Percentiles rank a stretch among this genome's conserved stretches.
Conservation (phyloP, 2,113 vertebrate species). For the Plecotus auritus region DNA sequence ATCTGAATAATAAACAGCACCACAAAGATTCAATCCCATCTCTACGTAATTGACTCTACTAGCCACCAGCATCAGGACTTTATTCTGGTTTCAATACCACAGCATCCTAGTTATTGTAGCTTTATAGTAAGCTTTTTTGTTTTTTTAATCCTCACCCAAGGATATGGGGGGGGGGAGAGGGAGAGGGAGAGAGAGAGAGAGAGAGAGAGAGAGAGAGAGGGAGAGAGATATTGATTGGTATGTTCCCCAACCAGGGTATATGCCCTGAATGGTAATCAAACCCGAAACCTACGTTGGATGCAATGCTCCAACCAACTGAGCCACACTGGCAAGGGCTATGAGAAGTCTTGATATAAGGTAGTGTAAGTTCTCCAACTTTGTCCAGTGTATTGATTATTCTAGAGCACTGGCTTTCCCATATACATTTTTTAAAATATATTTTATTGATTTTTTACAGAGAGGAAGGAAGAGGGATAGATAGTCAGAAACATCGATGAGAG, state of each 20-base stretch:
- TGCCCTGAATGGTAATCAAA: not conserved
- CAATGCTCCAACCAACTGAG: not conserved
- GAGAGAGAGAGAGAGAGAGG: no score
- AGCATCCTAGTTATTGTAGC: not conserved
- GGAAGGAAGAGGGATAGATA: no score
- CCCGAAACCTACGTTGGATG: not conserved
- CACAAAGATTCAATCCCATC: not conserved
- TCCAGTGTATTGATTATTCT: not conserved
- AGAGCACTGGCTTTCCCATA: not conserved
- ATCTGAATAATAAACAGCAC: not conserved
- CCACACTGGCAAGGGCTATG: not conserved
- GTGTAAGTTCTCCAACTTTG: not conserved
- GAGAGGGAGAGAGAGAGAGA: no score
- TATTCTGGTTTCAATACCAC: not conserved
- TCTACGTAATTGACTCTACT: not conserved
- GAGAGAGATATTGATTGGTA: not conserved
- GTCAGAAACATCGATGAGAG: no score
- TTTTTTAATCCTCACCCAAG: not conserved
- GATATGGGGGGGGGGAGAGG: no score
- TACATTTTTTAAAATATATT: slow-evolving; percentile 25
- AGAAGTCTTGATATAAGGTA: not conserved
- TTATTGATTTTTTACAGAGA: no score
- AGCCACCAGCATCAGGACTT: not conserved
- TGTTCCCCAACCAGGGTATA: not conserved
- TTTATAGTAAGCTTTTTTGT: not conserved